Conservation (phyloP, 2,113 vertebrate species). For the Promerops cafer region DNA sequence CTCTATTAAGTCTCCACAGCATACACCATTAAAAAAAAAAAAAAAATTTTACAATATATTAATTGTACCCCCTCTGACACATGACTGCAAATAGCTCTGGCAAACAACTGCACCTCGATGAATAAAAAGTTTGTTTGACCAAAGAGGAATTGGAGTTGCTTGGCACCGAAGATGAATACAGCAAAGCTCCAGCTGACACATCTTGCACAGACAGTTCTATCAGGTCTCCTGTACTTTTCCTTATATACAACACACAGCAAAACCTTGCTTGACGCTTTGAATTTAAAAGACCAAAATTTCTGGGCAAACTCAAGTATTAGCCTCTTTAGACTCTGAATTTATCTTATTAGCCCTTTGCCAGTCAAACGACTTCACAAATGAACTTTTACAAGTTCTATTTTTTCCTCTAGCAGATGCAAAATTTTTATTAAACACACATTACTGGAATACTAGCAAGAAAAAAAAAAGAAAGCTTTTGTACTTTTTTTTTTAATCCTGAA, state of each 20-base stretch:
- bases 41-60: constrained; percentile 58
- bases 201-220: background rate
- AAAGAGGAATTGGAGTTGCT: constrained; percentile 41
- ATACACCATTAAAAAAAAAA: background rate
- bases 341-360: background rate
- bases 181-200: constrained; percentile 32
- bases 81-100: constrained; percentile 43
- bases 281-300: background rate
- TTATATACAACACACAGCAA: background rate
- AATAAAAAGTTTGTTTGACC: constrained; percentile 63
- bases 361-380: background rate
- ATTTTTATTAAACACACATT: background rate
- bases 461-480: background rate
- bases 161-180: constrained; percentile 16
- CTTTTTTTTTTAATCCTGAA: background rate
- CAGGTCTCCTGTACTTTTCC: background rate
- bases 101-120: constrained; percentile 56
- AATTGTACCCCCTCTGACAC: constrained; percentile 54
- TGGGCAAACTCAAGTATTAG: background rate
- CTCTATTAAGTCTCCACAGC: background rate
- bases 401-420: background rate
- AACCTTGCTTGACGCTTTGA: background rate
- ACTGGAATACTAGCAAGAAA: background rate
- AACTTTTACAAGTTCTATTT: background rate
- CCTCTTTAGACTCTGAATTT: background rate